Evolutionary conservation across 1,140 invertebrate genomes (phyloP), one percentile per base, ranked within the genome.

Genomic region (Apocrypta bakeri): DNA sequence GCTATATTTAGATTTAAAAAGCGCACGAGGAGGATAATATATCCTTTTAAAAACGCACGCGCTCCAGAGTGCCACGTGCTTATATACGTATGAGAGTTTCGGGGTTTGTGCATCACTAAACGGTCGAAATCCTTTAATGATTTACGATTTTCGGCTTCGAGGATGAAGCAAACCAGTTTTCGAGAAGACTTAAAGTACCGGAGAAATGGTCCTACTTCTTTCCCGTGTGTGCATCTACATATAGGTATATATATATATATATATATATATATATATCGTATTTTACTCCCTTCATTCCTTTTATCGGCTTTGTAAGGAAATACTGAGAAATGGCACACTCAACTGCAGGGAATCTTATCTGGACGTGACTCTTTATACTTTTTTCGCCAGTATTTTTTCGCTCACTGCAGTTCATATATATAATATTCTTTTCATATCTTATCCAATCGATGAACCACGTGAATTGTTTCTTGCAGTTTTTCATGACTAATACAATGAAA

Each of bases 1-100:
- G 64, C 68, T 71, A 71, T 37, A 71, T 71, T 71, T 71, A 71
- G 68, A 71, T 71, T 71, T 71, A 71, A 71, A 71, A 71, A 71
- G 68, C 48, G 68, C 48, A 21, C 66, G 29, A 69, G 29, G 17
- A 71, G 29, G 17, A 71, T 56, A 56, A n/a, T 56, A 56, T 56
- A 56, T 66, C 64, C 27, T 71, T 71, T 71, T 29, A 71, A 71
- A 29, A 8, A 31, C 7, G 17, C 68, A 14, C 66, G 12, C 29
- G 14, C 21, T 33, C 64, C 33, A n/a, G 71, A 33, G n/a, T 56
- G 48, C 48, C 48, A 56, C 63, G 25, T 12, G 25, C 25, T 8
- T 11, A 25, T 9, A 61, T n/a, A n/a, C 11, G 17, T 40, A 40
- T 27, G 37, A n/a, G 33, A 24, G 37, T 8, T 33, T 29, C 31